A percentile compares a stretch with the other conserved stretches of the same genome.
Evolutionary conservation across 2,797 vertebrate genomes (phyloP).

Genomic region (Danionella dracula): DNA sequence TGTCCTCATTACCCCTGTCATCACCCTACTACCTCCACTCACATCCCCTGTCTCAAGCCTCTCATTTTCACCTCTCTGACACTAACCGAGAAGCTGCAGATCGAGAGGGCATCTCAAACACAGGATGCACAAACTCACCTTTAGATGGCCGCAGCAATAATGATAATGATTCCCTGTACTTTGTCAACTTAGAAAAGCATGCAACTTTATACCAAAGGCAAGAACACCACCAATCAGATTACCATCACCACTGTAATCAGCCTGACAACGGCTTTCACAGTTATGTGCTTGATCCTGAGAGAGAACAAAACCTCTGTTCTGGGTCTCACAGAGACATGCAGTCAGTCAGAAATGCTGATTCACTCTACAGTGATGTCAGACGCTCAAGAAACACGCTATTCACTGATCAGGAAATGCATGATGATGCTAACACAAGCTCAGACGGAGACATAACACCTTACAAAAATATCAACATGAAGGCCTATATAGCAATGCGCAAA

Average conservation of each 20-base stretch:
- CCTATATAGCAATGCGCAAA: constrained; percentile 36
- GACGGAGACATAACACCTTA: constrained; percentile 66
- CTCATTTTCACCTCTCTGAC: constrained; percentile 50
- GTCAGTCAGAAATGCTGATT: constrained; percentile 59
- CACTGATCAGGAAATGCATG: constrained; percentile 18
- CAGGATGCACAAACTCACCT: constrained; percentile 29
- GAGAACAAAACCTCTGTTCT: neutral
- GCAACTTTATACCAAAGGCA: neutral
- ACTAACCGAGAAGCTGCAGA: constrained; percentile 49
- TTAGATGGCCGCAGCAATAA: constrained; percentile 11
- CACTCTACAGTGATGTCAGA: constrained; percentile 49
- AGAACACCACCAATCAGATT: too few species aligned
- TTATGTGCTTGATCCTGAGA: neutral
- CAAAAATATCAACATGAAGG: constrained; percentile 70
- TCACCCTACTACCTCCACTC: constrained; percentile 71
- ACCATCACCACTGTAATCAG: constrained; percentile 9
- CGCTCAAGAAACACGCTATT: constrained; percentile 28
- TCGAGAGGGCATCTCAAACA: constrained; percentile 43
- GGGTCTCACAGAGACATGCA: constrained; percentile 38
- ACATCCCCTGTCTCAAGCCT: constrained; percentile 46
- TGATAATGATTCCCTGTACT: constrained; percentile 33
- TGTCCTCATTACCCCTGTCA: constrained; percentile 67
- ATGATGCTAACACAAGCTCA: constrained; percentile 18
- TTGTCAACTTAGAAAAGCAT: constrained; percentile 8
- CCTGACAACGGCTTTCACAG: constrained; percentile 37